Percentiles rank a stretch among this genome's conserved stretches.
Evolutionary conservation across 2,797 vertebrate genomes (phyloP).

Genomic region (Danio tinwini): DNA sequence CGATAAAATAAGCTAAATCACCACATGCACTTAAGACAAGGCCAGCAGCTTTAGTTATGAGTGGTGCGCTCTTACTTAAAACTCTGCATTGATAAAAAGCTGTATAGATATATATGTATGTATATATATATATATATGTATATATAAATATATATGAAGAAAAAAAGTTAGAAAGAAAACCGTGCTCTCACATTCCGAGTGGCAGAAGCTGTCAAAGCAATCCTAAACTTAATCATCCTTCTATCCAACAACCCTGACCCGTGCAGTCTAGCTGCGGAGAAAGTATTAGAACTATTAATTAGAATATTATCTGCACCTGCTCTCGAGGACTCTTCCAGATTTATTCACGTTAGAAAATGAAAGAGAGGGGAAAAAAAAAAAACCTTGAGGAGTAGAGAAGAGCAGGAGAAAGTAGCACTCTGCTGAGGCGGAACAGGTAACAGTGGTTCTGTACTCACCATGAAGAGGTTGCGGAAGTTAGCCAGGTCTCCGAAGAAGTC

Average conservation of each 20-base stretch:
- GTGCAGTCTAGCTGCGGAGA: constrained; percentile 2
- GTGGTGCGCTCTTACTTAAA: background rate
- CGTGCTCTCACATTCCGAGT: background rate
- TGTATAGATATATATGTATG: constrained; percentile 4
- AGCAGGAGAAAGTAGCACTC: background rate
- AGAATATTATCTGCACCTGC: constrained; percentile 4
- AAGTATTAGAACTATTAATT: constrained; percentile 1
- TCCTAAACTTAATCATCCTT: constrained; percentile 29
- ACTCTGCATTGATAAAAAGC: constrained; percentile 23
- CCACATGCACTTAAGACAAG: constrained; percentile 43
- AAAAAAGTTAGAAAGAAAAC: background rate
- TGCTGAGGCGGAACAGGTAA: background rate
- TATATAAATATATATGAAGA: background rate
- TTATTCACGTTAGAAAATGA: constrained; percentile 7
- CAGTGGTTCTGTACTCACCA: constrained; percentile 83
- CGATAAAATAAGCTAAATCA: constrained; percentile 56
- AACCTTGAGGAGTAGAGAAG: constrained; percentile 21
- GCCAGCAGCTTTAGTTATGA: constrained; percentile 23
- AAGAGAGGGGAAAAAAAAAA: background rate
- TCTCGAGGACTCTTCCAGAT: background rate
- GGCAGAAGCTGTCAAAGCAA: constrained; percentile 30
- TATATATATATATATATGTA: constrained; percentile 9
- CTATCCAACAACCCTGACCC: constrained; percentile 36
- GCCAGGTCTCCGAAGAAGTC: constrained; percentile 94
- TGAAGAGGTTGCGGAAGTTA: constrained; percentile 89